Evolutionary conservation across 2,888 invertebrate species (phyloP).

Genomic region (Tridacna crocea): DNA sequence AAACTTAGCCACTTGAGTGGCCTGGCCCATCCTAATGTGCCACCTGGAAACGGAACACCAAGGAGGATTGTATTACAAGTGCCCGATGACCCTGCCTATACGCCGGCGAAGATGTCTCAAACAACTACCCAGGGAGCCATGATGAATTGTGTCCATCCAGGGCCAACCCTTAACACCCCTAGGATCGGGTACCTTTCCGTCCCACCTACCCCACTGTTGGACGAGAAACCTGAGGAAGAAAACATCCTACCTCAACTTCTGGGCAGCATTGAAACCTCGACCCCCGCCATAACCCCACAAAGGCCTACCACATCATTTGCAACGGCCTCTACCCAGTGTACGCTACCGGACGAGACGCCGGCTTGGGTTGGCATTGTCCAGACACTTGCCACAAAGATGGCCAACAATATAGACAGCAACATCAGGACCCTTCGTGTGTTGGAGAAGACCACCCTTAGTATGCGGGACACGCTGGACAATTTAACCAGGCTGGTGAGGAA

Average conservation of each 20-base stretch:
- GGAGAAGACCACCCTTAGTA: neutral
- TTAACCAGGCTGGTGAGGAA: constrained; percentile 15
- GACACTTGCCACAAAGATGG: neutral
- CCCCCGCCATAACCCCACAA: neutral
- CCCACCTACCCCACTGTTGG: neutral
- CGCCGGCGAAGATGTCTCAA: neutral
- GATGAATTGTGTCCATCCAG: neutral
- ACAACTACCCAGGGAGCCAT: neutral
- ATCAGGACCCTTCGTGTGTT: neutral
- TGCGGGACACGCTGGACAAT: neutral
- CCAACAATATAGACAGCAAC: neutral
- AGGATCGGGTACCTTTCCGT: neutral
- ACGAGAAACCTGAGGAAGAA: neutral
- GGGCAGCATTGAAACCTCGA: neutral
- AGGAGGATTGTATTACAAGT: neutral
- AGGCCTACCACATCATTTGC: neutral
- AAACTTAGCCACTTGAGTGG: neutral
- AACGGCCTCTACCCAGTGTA: neutral
- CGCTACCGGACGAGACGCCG: neutral
- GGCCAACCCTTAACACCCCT: constrained; percentile 4
- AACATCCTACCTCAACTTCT: constrained; percentile 8
- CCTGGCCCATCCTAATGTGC: neutral
- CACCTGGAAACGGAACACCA: neutral
- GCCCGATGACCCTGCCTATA: neutral
- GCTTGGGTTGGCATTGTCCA: neutral